Evolutionary conservation across 2,797 vertebrate species (phyloP).

Genomic region (Selene dorsalis): DNA sequence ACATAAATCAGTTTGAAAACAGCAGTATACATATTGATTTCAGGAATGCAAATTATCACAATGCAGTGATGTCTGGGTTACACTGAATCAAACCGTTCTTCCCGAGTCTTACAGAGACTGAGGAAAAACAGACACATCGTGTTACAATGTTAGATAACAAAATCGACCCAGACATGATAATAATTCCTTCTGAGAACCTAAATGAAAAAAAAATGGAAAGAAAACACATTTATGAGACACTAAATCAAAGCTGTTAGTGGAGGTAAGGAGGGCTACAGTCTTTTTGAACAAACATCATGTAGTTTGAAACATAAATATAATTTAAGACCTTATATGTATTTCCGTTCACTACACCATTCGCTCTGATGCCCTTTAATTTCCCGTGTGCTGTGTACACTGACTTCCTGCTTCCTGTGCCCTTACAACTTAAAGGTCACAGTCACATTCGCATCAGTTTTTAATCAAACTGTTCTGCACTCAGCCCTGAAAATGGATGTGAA

Average conservation of each 20-base stretch:
- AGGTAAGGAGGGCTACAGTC: conserved; percentile 53
- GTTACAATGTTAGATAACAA: conserved; percentile 14
- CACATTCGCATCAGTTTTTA: conserved; percentile 13
- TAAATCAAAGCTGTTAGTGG: conserved; percentile 40
- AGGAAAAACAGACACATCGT: conserved; percentile 13
- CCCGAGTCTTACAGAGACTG: background rate
- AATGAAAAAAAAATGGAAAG: conserved; percentile 13
- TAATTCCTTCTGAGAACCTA: conserved; percentile 41
- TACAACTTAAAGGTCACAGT: conserved; percentile 18
- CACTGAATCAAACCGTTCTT: conserved; percentile 20
- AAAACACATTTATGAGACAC: background rate
- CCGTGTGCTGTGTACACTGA: conserved; percentile 23
- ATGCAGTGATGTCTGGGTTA: conserved; percentile 34
- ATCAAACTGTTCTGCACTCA: background rate
- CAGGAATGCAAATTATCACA: conserved; percentile 37
- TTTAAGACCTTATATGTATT: conserved; percentile 25
- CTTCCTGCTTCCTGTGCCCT: conserved; percentile 18
- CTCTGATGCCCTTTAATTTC: conserved; percentile 28
- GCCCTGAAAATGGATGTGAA: background rate
- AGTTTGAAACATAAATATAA: conserved; percentile 27
- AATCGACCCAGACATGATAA: conserved; percentile 29
- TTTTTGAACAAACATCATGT: conserved; percentile 14
- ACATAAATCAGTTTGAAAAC: conserved; percentile 57
- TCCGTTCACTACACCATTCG: conserved; percentile 16
- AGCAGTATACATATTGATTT: conserved; percentile 59